phyloP scores from a whole-genome alignment of 2,797 vertebrate genomes.

The Triplophysa yarkandensis region DNA sequence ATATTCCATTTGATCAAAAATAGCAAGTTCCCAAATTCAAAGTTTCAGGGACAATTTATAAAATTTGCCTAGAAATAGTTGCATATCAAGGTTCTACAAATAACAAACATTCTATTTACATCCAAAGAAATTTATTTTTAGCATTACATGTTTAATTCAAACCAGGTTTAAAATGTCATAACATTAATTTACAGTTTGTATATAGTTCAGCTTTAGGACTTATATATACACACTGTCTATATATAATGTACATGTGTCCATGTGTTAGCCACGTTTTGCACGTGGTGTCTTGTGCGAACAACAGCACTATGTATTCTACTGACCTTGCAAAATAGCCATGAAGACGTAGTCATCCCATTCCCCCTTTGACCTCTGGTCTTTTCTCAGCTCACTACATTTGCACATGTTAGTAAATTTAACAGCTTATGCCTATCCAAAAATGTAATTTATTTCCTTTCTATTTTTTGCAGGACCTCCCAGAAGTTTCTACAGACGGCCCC shows the following conservation, averaged over 20 bases:
- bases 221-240: neutral
- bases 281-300: constrained; percentile 17
- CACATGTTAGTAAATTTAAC: constrained; percentile 23
- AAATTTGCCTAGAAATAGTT: too few species aligned
- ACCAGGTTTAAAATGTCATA: too few species aligned
- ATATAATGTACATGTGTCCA: neutral
- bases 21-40: too few species aligned
- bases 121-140: too few species aligned
- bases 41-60: too few species aligned
- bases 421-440: constrained; percentile 9
- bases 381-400: constrained; percentile 14
- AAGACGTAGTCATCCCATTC: constrained; percentile 25
- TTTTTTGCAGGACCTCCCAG: constrained; percentile 41
- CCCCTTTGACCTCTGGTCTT: constrained; percentile 23
- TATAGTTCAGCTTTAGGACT: constrained; percentile 17
- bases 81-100: too few species aligned
- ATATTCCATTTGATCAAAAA: too few species aligned
- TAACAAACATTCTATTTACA: too few species aligned
- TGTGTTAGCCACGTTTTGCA: constrained; percentile 16
- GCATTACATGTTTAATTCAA: too few species aligned
- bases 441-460: constrained; percentile 1
- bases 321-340: constrained; percentile 24
- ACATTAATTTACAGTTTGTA: constrained; percentile 1
- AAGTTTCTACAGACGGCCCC: constrained; percentile 10
- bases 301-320: neutral